Evolutionary conservation across 92 coral and sea anemone species (phyloP), one percentile per base, ranked within the genome.

Genomic region (Zoanthus gigantus): DNA sequence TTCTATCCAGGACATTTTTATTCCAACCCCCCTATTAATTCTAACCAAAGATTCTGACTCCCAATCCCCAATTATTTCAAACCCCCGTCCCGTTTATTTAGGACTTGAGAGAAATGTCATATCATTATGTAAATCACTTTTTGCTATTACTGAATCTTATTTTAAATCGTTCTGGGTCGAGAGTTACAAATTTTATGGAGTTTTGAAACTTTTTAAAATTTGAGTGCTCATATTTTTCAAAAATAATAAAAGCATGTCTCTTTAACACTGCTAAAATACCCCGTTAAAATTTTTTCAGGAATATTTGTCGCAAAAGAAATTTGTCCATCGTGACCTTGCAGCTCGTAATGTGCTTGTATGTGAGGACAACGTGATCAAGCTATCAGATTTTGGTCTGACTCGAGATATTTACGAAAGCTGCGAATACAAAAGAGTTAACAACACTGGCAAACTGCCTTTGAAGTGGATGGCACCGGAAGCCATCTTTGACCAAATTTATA

Each of bases 401-500:
- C 91, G 98, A 29, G 96, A 95, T 80, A 96, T 95, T 11, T 95
- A 93, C 79, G 96, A 91, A 79, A 95, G 93, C 89, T 86, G 93
- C 53, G 94, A 95, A 48, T 95, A 95, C 72, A 95, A 93, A 31
- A 95, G 91, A 44, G 81, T 93, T 2, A 91, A 92, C 77, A 91
- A 78, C 54, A 77, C 91, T 0, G 94, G 96, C 16, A 95, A 95
- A 71, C 92, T 95, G 5, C 98, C 98, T 0, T 85, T 95, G 66
- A 95, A 95, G 56, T 95, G 98, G 98, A 95, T 95, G 98, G 98
- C 98, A 2, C 91, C 89, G 6, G 98, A 95, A 63, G 92, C 98
- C 29, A 85, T 95, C 78, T 93, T 89, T 71, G 94, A 95, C 34
- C 92, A 93, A 29, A 84, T 91, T 2, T 90, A 89, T 54, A 95